These are phyloP conservation scores for Calephelis perditalis DNA, from an alignment of 2,888 invertebrate species.

Conservation along the genomic window DNA sequence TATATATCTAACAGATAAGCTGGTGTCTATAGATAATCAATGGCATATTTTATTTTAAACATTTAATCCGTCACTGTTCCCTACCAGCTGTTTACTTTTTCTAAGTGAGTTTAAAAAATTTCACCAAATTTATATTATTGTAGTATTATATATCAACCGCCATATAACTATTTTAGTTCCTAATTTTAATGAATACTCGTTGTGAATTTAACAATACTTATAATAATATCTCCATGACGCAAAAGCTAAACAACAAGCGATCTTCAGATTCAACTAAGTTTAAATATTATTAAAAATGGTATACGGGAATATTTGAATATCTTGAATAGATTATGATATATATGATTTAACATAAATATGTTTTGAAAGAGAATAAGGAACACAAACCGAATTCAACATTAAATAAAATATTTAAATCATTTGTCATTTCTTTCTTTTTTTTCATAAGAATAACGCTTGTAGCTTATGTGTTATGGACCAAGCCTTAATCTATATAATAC, in stretches of 20 bases:
- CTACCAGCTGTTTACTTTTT: neutral
- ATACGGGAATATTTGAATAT: too few species aligned
- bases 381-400: too few species aligned
- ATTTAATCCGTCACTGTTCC: neutral
- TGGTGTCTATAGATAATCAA: too few species aligned
- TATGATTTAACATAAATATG: too few species aligned
- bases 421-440: too few species aligned
- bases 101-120: neutral
- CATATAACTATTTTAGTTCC: conserved; percentile 8
- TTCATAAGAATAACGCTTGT: neutral
- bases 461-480: conserved; percentile 2
- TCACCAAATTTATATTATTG: conserved; percentile 5
- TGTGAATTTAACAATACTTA: conserved; percentile 11
- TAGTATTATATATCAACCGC: conserved; percentile 6
- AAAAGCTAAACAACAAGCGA: neutral
- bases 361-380: too few species aligned
- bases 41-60: too few species aligned
- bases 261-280: neutral
- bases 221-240: neutral
- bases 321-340: too few species aligned
- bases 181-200: conserved; percentile 11
- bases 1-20: too few species aligned
- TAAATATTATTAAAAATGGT: neutral
- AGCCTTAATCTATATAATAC: conserved; percentile 5
- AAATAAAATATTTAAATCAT: too few species aligned